Evolutionary conservation across 2,113 vertebrate genomes (phyloP), one percentile per base, ranked within the genome.

Genomic region (Tringa solitaria): DNA sequence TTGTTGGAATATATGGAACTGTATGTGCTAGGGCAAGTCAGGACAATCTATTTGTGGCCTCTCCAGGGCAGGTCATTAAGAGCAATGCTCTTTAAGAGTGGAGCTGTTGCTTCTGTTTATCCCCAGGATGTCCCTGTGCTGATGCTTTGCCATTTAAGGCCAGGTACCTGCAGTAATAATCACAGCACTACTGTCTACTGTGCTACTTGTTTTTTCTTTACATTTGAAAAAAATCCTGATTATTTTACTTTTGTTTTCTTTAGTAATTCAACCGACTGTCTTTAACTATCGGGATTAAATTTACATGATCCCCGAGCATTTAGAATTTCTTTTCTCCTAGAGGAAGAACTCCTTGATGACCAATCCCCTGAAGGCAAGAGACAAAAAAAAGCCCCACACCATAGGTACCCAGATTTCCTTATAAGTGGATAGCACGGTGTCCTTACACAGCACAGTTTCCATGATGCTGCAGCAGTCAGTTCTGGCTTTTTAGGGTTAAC

Each of bases 371-470:
- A 91, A 76, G 28, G 32, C 61, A 82, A 53, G 43, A 76, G 57
- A 26, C 32, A 72, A 28, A 72, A 61, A 61, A 26, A 20, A 8
- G 5, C 11, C 8, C 17, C 23, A 20, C 27, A 4, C 32, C 33
- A 33, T 35, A 37, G 12, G 16, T 75, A 45, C 22, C 7, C 39
- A 73, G 30, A 61, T 22, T 78, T 70, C 46, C 21, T 69, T 89
- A 14, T 88, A 94, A 96, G 82, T 94, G 87, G 68, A 64, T 79
- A 96, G 85, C 81, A 85, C 86, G 90, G 78, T 46, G 86, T 93
- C 59, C 21, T 74, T 95, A 87, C 48, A 37, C 75, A 84, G 79
- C 90, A 92, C 91, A 80, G 35, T 75, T 81, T 83, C 81, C 68
- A 64, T 87, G 53, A 82, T 70, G 41, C 53, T 74, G 50, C 60